Evolutionary conservation across 2,113 vertebrate species (phyloP).

Genomic region (Apteryx owenii): DNA sequence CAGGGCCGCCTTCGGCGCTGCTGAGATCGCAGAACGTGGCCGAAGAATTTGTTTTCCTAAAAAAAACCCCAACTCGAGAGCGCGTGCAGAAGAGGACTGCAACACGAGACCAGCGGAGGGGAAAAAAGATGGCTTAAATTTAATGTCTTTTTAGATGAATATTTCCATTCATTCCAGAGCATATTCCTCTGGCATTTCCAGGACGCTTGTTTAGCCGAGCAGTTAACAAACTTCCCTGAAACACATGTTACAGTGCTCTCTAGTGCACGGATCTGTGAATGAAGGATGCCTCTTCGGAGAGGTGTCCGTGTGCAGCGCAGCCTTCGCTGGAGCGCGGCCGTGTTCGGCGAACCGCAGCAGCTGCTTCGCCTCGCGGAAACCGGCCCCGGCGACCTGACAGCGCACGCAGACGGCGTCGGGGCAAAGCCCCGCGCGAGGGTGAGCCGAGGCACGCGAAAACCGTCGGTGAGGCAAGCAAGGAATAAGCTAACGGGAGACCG

Average conservation of each 20-base stretch:
- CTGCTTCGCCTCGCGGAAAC: constrained; percentile 34
- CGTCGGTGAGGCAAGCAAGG: constrained; percentile 32
- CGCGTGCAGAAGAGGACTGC: not conserved
- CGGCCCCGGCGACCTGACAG: not conserved
- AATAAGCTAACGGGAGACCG: not conserved
- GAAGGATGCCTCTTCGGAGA: constrained; percentile 35
- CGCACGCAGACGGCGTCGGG: not conserved
- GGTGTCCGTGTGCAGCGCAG: not conserved
- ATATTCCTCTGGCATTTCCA: constrained; percentile 43
- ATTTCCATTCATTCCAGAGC: constrained; percentile 33
- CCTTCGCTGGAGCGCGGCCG: not conserved
- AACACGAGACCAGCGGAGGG: not conserved
- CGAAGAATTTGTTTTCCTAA: not conserved
- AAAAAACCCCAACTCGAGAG: not conserved
- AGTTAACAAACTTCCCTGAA: constrained; percentile 21
- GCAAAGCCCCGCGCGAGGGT: not conserved
- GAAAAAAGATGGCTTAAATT: not conserved
- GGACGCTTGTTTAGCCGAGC: not conserved
- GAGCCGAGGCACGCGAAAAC: constrained; percentile 12
- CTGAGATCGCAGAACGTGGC: not conserved
- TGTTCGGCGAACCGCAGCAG: not conserved
- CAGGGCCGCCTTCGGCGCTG: not conserved
- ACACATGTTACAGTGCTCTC: not conserved
- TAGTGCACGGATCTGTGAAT: constrained; percentile 46
- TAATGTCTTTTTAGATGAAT: not conserved